Evolutionary conservation across 2,113 vertebrate genomes (phyloP).

Genomic region (Polypterus senegalus): DNA sequence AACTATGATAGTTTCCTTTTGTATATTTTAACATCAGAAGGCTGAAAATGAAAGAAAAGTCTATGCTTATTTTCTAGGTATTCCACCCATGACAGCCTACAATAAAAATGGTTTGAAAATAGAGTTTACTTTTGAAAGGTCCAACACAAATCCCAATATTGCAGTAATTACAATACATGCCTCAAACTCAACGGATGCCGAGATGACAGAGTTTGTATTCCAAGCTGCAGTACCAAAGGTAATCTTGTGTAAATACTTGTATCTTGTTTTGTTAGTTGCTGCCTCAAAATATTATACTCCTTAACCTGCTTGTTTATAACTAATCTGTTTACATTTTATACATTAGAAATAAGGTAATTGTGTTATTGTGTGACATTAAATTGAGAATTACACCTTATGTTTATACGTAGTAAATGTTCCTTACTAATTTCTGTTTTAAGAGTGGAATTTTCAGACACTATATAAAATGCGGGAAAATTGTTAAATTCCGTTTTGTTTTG

Average conservation of each 20-base stretch:
- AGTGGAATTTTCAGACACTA: too few relatives aligned
- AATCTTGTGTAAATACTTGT: constrained; percentile 13
- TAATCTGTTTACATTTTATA: too few relatives aligned
- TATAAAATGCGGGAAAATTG: too few relatives aligned
- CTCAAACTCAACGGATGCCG: constrained; percentile 83
- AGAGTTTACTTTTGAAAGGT: constrained; percentile 94
- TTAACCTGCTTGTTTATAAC: too few relatives aligned
- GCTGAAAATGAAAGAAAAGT: neutral
- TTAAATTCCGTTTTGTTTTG: too few relatives aligned
- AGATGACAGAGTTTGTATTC: constrained; percentile 98
- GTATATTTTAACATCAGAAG: neutral
- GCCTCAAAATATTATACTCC: too few relatives aligned
- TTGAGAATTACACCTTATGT: too few relatives aligned
- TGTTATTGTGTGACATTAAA: too few relatives aligned
- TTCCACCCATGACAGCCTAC: constrained; percentile 90
- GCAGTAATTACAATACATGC: constrained; percentile 95
- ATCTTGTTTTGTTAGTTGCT: too few relatives aligned
- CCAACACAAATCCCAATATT: constrained; percentile 87
- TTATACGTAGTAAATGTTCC: too few relatives aligned
- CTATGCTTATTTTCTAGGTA: constrained; percentile 47
- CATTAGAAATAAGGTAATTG: too few relatives aligned
- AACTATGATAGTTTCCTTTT: neutral
- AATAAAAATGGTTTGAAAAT: constrained; percentile 97
- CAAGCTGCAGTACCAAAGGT: constrained; percentile 99
- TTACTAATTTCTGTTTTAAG: too few relatives aligned